These are phyloP conservation scores for Ambastaia sidthimunki DNA, from an alignment of 2,797 vertebrate species.

Conservation along the genomic window DNA sequence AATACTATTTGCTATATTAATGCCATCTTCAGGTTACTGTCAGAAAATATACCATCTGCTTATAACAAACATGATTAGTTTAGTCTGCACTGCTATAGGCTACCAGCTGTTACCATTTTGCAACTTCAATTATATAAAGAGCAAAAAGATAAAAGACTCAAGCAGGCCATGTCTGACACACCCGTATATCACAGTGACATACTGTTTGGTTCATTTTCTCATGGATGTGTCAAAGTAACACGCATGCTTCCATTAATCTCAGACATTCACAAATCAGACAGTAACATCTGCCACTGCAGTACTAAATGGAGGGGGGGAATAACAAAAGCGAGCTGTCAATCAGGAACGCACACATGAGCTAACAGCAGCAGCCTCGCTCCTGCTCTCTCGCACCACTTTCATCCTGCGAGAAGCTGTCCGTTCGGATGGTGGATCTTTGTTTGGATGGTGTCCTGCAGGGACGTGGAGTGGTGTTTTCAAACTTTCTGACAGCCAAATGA, in stretches of 20 bases:
- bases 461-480: slow-evolving; percentile 12
- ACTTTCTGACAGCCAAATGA: slow-evolving; percentile 17
- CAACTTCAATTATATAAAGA: background rate
- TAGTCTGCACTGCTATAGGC: background rate
- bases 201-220: slow-evolving; percentile 16
- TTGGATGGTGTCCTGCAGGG: background rate
- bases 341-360: background rate
- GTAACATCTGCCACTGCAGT: background rate
- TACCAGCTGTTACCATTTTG: background rate
- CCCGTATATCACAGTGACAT: background rate
- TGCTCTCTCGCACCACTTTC: slow-evolving; percentile 27
- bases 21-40: background rate
- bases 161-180: slow-evolving; percentile 9
- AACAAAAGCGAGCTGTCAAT: slow-evolving; percentile 25
- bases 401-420: slow-evolving; percentile 8
- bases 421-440: background rate
- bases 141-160: background rate
- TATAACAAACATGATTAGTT: background rate
- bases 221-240: slow-evolving; percentile 4
- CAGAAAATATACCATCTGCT: background rate
- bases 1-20: background rate
- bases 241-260: background rate
- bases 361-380: background rate
- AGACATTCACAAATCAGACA: background rate
- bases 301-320: background rate